Evolutionary conservation across 2,888 invertebrate species (phyloP), one percentile per base, ranked within the genome.

Genomic region (Eupithecia abbreviata): DNA sequence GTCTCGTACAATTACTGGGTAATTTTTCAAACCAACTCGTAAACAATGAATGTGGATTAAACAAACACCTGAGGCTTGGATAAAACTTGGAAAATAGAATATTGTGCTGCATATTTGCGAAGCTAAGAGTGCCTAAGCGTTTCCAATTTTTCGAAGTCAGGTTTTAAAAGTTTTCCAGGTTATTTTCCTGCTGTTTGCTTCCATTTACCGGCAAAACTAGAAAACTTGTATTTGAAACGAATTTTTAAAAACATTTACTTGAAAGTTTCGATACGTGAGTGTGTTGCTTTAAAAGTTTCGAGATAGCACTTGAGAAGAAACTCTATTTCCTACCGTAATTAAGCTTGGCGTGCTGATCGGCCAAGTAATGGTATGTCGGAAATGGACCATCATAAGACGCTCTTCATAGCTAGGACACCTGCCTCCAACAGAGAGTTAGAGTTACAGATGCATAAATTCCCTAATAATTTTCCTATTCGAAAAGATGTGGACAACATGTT

Each of bases 31-130:
- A 43, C 58, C 62, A 72, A 72, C 73, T 74, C 68, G 49, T 49
- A 51, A 73, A 73, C 71, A 77, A 77, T 73, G 58, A 67, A 73
- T 45, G 45, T n/a, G 58, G 58, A 43, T 67, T 70, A 62, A 51
- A 55, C 72, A 67, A 71, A 68, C 77, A 77, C 74, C 74, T 73
- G 76, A 55, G 74, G 74, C 71, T 77, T 49, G 49, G 47, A 45
- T 68, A 72, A 68, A 68, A 65, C 68, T 77, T 62, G 62, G 71
- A 72, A 43, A 68, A 55, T 58, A 67, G 67, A 77, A 71, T 68
- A 58, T 74, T 74, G 71, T 62, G 67, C 41, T 68, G 71, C 73
- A 71, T 71, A 74, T 77, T 74, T 74, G 67, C 71, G 58, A n/a
- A 49, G 42, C 71, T 49, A 10, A 62, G 41, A n/a, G 41, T 42